Evolutionary conservation across 2,888 invertebrate genomes (phyloP), one percentile per base, ranked within the genome.

Genomic region (Brachylomia viminalis): DNA sequence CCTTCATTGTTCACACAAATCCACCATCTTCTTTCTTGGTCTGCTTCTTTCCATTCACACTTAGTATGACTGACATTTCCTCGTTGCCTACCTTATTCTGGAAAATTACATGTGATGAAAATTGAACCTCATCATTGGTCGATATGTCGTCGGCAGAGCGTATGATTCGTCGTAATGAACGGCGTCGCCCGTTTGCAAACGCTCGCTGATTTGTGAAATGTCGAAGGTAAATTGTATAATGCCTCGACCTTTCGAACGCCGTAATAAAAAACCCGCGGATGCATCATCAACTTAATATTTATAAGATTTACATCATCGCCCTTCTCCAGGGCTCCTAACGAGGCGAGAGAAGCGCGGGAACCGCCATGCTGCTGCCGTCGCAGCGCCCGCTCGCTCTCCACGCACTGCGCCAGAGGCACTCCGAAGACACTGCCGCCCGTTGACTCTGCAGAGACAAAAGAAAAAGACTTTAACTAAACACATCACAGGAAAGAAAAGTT

Each of bases 321-420:
- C 88, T 96, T 95, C 85, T 96, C 96, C 20, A 93, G 88, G 20
- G 94, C 91, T 80, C 98, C 97, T 68, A 98, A 97, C 45, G 98
- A 98, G 67, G 97, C 97, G 86, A 98, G 97, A 80, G 98, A 98
- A 62, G 98, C 97, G 78, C 98, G 96, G 75, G 98, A 98, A 45
- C 97, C 97, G 15, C 97, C 97, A 79, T 95, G 95, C 92, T 96
- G 94, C 90, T 95, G 93, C 84, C 95, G 87, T 56, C 96, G 89
- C 67, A 96, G 85, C 92, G 95, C 94, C 91, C 97, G 92, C 94
- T 99, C 99, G 88, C 98, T 98, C 91, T 98, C 98, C 88, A 99
- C 97, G 92, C 99, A 99, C 91, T 98, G 98, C 72, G 97, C 97
- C 86, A 99, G 95, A 2, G 99, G 98, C 85, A 99, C 98, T 15